Evolutionary conservation across 2,888 invertebrate species (phyloP).

Genomic region (Tetramorium bicarinatum): DNA sequence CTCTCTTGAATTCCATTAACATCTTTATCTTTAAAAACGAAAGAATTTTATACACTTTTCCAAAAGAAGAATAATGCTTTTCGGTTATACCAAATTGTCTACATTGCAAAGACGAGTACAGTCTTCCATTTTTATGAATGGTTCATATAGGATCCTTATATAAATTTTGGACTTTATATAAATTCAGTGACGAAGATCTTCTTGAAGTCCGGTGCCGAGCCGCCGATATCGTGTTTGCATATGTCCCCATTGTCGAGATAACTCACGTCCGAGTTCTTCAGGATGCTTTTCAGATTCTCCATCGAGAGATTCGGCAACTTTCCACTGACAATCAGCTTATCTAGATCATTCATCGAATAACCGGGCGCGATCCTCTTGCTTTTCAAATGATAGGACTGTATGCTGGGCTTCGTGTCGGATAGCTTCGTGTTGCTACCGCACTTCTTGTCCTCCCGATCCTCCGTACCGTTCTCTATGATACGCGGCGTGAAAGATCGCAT

Average conservation of each 20-base stretch:
- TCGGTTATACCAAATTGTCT: background rate
- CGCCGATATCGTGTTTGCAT: slow-evolving; percentile 85
- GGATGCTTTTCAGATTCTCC: slow-evolving; percentile 84
- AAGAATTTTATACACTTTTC: background rate
- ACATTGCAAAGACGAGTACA: slow-evolving; percentile 20
- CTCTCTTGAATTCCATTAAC: background rate
- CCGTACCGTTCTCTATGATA: slow-evolving; percentile 79
- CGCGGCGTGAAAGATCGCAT: slow-evolving; percentile 84
- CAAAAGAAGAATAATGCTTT: background rate
- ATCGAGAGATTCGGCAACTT: slow-evolving; percentile 82
- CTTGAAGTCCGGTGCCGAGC: slow-evolving; percentile 88
- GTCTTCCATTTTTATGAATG: slow-evolving; percentile 1
- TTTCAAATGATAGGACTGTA: slow-evolving; percentile 82
- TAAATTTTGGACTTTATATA: slow-evolving; percentile 77
- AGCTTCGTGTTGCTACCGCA: slow-evolving; percentile 48
- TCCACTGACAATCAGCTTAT: slow-evolving; percentile 76
- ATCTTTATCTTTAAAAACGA: background rate
- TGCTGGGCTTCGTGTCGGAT: slow-evolving; percentile 78
- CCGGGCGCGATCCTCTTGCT: slow-evolving; percentile 80
- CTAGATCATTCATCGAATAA: slow-evolving; percentile 86
- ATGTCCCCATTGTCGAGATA: slow-evolving; percentile 85
- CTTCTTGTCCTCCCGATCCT: slow-evolving; percentile 57
- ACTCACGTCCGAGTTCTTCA: slow-evolving; percentile 83
- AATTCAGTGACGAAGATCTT: slow-evolving; percentile 88
- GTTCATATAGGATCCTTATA: background rate